Conservation (phyloP, 2,113 vertebrate genomes). For the Pteruthius melanotis region DNA sequence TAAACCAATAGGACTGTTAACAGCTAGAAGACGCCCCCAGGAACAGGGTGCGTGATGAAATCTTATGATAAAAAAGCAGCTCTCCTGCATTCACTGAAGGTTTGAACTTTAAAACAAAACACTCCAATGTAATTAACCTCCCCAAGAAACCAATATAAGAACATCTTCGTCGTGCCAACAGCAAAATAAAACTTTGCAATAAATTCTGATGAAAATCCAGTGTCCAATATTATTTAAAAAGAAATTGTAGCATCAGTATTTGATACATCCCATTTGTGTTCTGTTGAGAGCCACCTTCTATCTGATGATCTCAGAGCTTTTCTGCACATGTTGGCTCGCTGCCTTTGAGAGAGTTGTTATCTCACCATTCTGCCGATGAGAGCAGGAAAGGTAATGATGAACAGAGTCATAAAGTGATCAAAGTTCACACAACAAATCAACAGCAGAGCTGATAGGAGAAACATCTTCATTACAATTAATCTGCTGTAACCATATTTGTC, state of each 20-base stretch:
- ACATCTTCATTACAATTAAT: not conserved
- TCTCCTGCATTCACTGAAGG: not conserved
- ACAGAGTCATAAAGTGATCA: not conserved
- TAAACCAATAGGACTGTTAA: not conserved
- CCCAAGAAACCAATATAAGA: not conserved
- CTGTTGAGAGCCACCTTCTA: not conserved
- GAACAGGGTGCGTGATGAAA: not conserved
- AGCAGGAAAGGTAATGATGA: not conserved
- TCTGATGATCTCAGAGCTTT: not conserved
- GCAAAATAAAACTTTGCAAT: not conserved
- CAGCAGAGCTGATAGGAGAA: not conserved
- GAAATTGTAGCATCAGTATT: not conserved
- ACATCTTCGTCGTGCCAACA: not conserved
- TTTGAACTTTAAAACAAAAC: conserved; percentile 2
- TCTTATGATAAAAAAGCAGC: not conserved
- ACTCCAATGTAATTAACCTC: not conserved
- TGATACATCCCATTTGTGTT: not conserved
- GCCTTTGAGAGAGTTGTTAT: not conserved
- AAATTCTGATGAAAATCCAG: not conserved
- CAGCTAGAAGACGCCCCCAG: not conserved
- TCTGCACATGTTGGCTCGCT: not conserved
- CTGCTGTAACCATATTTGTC: not conserved
- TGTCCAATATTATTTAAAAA: not conserved
- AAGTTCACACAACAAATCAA: not conserved
- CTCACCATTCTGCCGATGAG: not conserved